Evolutionary conservation across 64 coral and sea anemone species (phyloP).

Genomic region (Hydrozoanthus tunicans): DNA sequence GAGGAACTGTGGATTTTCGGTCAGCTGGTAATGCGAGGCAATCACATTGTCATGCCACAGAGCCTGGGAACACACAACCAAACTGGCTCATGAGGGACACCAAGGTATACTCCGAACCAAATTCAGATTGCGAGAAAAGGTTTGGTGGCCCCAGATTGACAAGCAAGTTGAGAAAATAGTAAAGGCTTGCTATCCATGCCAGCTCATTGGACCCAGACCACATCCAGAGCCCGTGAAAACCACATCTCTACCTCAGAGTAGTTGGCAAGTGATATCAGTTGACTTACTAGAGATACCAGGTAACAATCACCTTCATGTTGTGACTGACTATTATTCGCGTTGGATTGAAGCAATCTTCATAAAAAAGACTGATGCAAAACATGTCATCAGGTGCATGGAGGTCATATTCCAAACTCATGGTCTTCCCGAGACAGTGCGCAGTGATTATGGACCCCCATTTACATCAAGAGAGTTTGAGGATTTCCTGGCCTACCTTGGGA

Average conservation of each 20-base stretch:
- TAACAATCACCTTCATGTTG: slow-evolving; percentile 59
- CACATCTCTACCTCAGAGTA: slow-evolving; percentile 46
- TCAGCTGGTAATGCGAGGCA: slow-evolving; percentile 62
- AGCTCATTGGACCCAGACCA: slow-evolving; percentile 38
- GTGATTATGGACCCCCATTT: slow-evolving; percentile 72
- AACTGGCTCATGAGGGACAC: slow-evolving; percentile 48
- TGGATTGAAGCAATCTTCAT: slow-evolving; percentile 63
- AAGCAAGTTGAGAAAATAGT: background rate
- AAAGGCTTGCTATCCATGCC: too few species aligned
- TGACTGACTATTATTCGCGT: background rate
- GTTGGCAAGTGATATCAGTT: slow-evolving; percentile 56
- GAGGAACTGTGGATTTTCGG: slow-evolving; percentile 63
- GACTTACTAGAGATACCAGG: slow-evolving; percentile 55
- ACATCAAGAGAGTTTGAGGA: slow-evolving; percentile 53
- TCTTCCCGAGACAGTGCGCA: slow-evolving; percentile 55
- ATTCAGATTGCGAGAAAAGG: background rate
- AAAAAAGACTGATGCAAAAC: slow-evolving; percentile 63
- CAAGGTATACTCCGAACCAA: slow-evolving; percentile 7
- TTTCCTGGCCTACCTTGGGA: slow-evolving; percentile 42
- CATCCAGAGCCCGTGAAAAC: slow-evolving; percentile 60
- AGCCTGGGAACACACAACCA: slow-evolving; percentile 36
- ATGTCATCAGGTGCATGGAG: slow-evolving; percentile 67
- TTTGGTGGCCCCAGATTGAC: slow-evolving; percentile 58
- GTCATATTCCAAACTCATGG: slow-evolving; percentile 62
- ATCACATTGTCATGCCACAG: slow-evolving; percentile 52